Evolutionary conservation across 2,888 invertebrate species (phyloP).

Genomic region (Campopleginae sp.): DNA sequence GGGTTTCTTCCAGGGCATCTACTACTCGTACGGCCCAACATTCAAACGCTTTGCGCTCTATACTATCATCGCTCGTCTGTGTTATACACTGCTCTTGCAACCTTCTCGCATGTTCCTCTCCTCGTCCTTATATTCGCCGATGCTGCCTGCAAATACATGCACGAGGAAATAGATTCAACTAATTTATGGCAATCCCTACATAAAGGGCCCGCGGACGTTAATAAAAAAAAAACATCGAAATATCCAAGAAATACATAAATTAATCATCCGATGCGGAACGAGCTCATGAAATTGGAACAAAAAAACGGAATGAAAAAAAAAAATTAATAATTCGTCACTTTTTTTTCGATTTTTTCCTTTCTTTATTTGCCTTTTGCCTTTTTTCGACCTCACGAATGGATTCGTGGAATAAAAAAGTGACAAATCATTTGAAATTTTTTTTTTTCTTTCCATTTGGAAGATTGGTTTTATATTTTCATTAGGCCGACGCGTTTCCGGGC

Average conservation of each 20-base stretch:
- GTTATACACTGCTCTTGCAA: not conserved
- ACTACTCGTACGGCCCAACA: slow-evolving; percentile 34
- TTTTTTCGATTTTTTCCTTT: too few species aligned
- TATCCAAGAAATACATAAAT: not conserved
- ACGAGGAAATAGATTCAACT: not conserved
- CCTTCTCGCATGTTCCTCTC: not conserved
- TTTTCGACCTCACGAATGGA: too few species aligned
- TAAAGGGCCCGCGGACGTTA: not conserved
- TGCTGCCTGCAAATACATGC: not conserved
- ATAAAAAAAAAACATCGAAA: not conserved
- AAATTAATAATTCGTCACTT: too few species aligned
- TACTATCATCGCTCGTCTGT: not conserved
- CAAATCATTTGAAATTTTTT: too few species aligned
- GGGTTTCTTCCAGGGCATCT: slow-evolving; percentile 78
- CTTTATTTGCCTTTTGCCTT: too few species aligned
- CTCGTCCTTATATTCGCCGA: not conserved
- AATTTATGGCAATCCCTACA: not conserved
- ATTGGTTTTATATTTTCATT: too few species aligned
- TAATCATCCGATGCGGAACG: not conserved
- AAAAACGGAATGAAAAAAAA: too few species aligned
- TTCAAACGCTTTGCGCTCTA: slow-evolving; percentile 28
- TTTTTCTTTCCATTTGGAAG: too few species aligned
- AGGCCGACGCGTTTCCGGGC: too few species aligned
- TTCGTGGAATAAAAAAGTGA: too few species aligned
- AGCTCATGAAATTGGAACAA: too few species aligned